phyloP scores from a whole-genome alignment of 2,797 vertebrate genomes.

The Lophotriccus pileatus region DNA sequence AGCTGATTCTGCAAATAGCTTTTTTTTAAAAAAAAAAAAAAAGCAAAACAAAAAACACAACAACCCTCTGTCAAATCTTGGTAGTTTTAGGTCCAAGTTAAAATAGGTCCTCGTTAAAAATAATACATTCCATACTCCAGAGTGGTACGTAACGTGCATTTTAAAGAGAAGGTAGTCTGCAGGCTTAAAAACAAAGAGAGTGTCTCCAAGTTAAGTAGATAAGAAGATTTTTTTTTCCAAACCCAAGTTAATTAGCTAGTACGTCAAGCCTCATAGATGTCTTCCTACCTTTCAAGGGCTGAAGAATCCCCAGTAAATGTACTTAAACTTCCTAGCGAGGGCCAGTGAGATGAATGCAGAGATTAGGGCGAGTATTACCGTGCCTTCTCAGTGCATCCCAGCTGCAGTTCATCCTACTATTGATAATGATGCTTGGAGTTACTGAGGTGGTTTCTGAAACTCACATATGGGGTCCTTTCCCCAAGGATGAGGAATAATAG shows the following conservation, averaged over 20 bases:
- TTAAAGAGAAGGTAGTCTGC: slow-evolving; percentile 68
- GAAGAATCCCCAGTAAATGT: slow-evolving; percentile 61
- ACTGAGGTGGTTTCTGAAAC: slow-evolving; percentile 57
- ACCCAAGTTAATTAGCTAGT: slow-evolving; percentile 62
- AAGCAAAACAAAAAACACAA: not conserved
- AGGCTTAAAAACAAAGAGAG: slow-evolving; percentile 70
- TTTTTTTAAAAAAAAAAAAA: not conserved
- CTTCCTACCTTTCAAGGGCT: slow-evolving; percentile 59
- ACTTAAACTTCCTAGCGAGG: slow-evolving; percentile 69
- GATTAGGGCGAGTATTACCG: slow-evolving; percentile 53
- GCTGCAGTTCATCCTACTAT: slow-evolving; percentile 69
- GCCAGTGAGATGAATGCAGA: slow-evolving; percentile 58
- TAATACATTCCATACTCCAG: slow-evolving; percentile 37
- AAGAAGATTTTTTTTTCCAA: slow-evolving; percentile 66
- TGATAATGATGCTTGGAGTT: slow-evolving; percentile 72
- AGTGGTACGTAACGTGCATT: slow-evolving; percentile 49
- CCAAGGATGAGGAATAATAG: slow-evolving; percentile 64
- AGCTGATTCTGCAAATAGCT: slow-evolving; percentile 40
- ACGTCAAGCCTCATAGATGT: slow-evolving; percentile 64
- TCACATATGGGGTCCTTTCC: slow-evolving; percentile 61
- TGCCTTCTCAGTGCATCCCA: slow-evolving; percentile 52
- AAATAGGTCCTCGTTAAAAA: slow-evolving; percentile 68
- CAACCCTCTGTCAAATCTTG: slow-evolving; percentile 57
- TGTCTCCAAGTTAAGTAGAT: slow-evolving; percentile 66
- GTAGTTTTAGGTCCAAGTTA: slow-evolving; percentile 54